These are phyloP conservation scores for Karalla daura DNA, from an alignment of 2,797 vertebrate genomes.

Conservation along the genomic window DNA sequence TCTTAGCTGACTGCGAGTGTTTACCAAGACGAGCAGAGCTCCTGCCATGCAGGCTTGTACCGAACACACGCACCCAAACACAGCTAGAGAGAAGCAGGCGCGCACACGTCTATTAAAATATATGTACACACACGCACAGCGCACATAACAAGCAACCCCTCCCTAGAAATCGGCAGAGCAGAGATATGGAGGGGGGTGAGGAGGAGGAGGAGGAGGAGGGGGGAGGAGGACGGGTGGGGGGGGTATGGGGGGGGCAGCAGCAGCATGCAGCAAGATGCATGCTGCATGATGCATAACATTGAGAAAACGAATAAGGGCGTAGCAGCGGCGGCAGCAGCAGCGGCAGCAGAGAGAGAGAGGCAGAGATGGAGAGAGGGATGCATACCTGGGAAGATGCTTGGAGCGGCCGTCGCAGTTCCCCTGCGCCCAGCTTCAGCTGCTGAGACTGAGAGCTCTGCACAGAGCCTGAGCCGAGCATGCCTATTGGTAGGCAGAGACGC, in stretches of 20 bases:
- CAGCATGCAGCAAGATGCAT: conserved; percentile 48
- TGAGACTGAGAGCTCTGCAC: conserved; percentile 79
- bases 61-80: conserved; percentile 1
- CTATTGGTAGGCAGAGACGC: conserved; percentile 82
- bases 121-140: too few species aligned
- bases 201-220: too few species aligned
- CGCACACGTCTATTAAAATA: too few species aligned
- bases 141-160: conserved; percentile 69
- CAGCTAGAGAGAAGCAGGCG: neutral
- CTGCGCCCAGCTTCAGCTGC: conserved; percentile 80
- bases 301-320: conserved; percentile 55
- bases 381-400: conserved; percentile 85
- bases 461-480: conserved; percentile 81
- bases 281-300: conserved; percentile 35
- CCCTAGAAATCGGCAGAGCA: conserved; percentile 54
- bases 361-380: too few species aligned
- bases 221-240: too few species aligned
- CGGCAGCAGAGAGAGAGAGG: too few species aligned
- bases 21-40: conserved; percentile 74
- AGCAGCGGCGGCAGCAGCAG: too few species aligned
- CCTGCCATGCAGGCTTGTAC: conserved; percentile 57
- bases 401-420: conserved; percentile 84
- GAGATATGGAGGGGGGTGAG: too few species aligned
- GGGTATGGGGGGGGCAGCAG: too few species aligned
- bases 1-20: conserved; percentile 72